phyloP scores from a whole-genome alignment of 2,113 vertebrate species.

The Octodon degus region DNA sequence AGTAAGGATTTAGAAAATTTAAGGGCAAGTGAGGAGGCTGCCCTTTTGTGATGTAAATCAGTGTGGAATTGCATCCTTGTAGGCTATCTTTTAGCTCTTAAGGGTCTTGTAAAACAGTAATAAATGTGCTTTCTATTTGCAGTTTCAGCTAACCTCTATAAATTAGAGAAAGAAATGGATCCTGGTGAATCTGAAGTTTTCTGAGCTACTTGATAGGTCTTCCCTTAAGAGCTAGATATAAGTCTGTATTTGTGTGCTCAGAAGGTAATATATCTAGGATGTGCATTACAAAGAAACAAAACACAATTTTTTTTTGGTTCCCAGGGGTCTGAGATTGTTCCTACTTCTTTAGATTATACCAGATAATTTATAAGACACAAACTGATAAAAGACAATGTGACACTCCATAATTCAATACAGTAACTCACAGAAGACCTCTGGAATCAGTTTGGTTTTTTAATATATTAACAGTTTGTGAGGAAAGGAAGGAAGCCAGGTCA shows the following conservation, averaged over 20 bases:
- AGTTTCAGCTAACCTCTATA: conserved; percentile 70
- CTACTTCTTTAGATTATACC: conserved; percentile 61
- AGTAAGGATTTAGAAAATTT: conserved; percentile 50
- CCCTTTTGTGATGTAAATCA: conserved; percentile 73
- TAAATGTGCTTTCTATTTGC: conserved; percentile 80
- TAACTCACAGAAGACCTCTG: conserved; percentile 63
- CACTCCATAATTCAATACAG: conserved; percentile 66
- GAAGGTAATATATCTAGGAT: conserved; percentile 74
- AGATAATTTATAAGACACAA: conserved; percentile 75
- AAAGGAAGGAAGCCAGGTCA: conserved; percentile 72
- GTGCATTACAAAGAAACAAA: conserved; percentile 76
- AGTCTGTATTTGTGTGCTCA: conserved; percentile 53
- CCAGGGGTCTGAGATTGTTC: conserved; percentile 65
- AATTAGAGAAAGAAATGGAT: conserved; percentile 71
- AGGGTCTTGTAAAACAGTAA: conserved; percentile 79
- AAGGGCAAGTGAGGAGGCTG: conserved; percentile 32
- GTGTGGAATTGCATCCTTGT: conserved; percentile 31
- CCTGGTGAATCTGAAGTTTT: conserved; percentile 67
- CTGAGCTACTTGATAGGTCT: conserved; percentile 71
- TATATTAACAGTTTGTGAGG: conserved; percentile 74
- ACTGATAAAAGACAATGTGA: conserved; percentile 64
- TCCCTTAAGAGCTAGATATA: conserved; percentile 56
- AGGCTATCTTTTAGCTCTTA: conserved; percentile 73
- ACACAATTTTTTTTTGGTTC: conserved; percentile 73
- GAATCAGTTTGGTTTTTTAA: conserved; percentile 74